phyloP scores from a whole-genome alignment of 2,113 vertebrate species.

The Alexandromys fortis region DNA sequence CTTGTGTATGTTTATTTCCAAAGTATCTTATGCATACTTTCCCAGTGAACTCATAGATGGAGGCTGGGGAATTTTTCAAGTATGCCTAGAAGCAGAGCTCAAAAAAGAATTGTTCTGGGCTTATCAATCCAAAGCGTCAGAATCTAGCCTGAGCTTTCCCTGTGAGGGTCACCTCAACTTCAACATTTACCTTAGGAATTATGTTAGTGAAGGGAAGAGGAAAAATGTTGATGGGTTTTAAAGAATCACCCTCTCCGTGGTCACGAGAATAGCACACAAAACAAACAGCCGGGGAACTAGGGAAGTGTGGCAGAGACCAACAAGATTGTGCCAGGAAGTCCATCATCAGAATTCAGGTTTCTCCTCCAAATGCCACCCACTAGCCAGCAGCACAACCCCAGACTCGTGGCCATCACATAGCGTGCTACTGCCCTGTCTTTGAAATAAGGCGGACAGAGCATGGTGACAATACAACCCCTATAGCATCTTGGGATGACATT shows the following conservation, averaged over 20 bases:
- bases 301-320: neutral
- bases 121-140: constrained; percentile 83
- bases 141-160: constrained; percentile 71
- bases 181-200: constrained; percentile 4
- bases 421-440: neutral
- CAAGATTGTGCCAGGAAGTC: neutral
- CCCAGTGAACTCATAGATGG: constrained; percentile 90
- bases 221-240: neutral
- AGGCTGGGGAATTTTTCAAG: constrained; percentile 88
- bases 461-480: neutral
- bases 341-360: neutral
- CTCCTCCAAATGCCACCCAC: neutral
- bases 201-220: neutral
- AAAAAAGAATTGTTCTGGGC: constrained; percentile 81
- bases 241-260: neutral
- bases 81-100: constrained; percentile 86
- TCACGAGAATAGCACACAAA: neutral
- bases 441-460: neutral
- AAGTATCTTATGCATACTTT: constrained; percentile 96
- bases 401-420: neutral
- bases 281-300: neutral
- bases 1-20: constrained; percentile 94
- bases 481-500: constrained; percentile 5
- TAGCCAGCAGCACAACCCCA: neutral
- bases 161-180: neutral